Evolutionary conservation across 2,113 vertebrate genomes (phyloP), one percentile per base, ranked within the genome.

Genomic region (Neoarius graeffei): DNA sequence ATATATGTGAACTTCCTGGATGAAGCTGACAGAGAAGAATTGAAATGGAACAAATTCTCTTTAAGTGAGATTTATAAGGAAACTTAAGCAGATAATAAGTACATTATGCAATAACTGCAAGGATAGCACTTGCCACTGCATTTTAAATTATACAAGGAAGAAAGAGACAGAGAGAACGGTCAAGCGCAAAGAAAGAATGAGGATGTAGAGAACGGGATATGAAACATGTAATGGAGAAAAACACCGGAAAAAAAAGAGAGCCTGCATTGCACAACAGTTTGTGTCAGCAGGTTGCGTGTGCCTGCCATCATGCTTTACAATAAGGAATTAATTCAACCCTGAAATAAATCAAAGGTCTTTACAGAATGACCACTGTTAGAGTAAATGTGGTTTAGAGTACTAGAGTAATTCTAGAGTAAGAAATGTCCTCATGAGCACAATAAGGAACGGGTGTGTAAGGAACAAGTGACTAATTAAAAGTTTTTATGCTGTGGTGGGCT

Each of bases 141-240:
- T 80, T 82, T 25, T 1, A 27, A 57, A 66, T 86, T 54, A 81
- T 56, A 56, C 59, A 79, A 74, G 93, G 4, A 69, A 25, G 23
- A 66, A 35, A 85, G 25, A 74, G 30, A 76, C 56, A 88, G 35
- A 74, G 25, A 80, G 84, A 81, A 48, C 69, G 84, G 50, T 14
- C 83, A 73, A 20, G 54, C 83, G 52, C 48, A 74, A 84, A 91
- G 86, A 91, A 84, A 81, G 80, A 95, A 94, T 94, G 95, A 94
- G 95, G 94, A 95, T 94, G 94, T 95, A 90, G 89, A 91, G 90
- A 92, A 92, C 89, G 92, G 94, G 94, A 95, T 95, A 91, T 92
- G 94, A 94, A 94, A 94, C 95, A 95, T 93, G 92, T 90, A 89
- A 93, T 88, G 35, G 13, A 50, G 74, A 91, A 91, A 91, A 95